A percentile compares a stretch with the other conserved stretches of the same genome.
Evolutionary conservation across 2,797 vertebrate species (phyloP).

Genomic region (Lutjanus campechanus): DNA sequence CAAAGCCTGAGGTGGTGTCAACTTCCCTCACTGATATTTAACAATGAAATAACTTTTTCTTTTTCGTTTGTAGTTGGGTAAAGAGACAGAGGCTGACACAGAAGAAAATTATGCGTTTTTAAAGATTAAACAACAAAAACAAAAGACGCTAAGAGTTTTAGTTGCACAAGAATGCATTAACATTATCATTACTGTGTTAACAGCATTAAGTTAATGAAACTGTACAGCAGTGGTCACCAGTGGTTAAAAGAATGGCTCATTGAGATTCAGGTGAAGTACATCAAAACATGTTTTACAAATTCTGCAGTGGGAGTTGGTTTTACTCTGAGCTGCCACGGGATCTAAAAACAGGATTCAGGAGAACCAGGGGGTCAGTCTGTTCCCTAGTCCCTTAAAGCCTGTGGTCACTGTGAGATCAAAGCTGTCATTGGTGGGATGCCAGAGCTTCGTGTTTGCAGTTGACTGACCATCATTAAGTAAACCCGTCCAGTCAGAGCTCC

Average conservation of each 20-base stretch:
- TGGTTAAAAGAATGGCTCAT: conserved; percentile 1
- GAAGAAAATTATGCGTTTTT: not conserved
- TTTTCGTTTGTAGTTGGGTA: not conserved
- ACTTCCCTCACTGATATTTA: conserved; percentile 9
- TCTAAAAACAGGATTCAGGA: conserved; percentile 55
- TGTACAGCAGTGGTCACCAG: not conserved
- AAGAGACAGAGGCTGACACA: not conserved
- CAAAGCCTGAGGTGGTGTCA: conserved; percentile 1
- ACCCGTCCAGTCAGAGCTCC: not conserved
- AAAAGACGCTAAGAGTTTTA: not conserved
- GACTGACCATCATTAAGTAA: conserved; percentile 12
- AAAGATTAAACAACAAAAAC: not conserved
- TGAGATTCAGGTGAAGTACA: not conserved
- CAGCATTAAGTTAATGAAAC: not conserved
- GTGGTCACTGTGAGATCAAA: conserved; percentile 38
- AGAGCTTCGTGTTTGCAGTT: conserved; percentile 35
- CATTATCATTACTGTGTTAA: not conserved
- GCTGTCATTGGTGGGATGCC: conserved; percentile 55
- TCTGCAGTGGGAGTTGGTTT: conserved; percentile 10
- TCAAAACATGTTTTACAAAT: conserved; percentile 20
- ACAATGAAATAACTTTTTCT: not conserved
- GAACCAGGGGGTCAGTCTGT: conserved; percentile 49
- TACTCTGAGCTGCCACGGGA: conserved; percentile 13
- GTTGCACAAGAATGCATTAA: not conserved
- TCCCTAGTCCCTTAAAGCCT: conserved; percentile 38